Conservation (phyloP, 1,140 invertebrate species). For the Procambarus clarkii region DNA sequence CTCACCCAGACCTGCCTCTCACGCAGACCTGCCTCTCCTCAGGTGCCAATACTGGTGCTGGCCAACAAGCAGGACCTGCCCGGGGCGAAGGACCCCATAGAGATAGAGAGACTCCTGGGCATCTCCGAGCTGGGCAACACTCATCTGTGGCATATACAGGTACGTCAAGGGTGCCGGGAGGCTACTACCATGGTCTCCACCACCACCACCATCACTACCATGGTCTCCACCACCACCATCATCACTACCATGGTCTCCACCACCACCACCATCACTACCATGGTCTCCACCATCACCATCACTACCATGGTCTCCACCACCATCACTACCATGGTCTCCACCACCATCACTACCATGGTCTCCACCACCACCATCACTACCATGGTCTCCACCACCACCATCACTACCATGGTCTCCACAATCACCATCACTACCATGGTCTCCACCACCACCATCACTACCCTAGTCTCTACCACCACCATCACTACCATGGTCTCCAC, state of each 20-base stretch:
- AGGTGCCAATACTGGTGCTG: slow-evolving; percentile 91
- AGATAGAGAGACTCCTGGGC: slow-evolving; percentile 90
- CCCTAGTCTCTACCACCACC: background rate
- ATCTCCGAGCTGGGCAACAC: slow-evolving; percentile 85
- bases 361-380: background rate
- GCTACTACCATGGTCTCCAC: background rate
- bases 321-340: background rate
- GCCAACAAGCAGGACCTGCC: slow-evolving; percentile 97
- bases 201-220: background rate
- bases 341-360: background rate
- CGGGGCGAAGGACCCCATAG: slow-evolving; percentile 88
- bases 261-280: background rate
- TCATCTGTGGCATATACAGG: slow-evolving; percentile 87
- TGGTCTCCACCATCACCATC: background rate
- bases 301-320: background rate
- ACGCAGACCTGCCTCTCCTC: slow-evolving; percentile 73
- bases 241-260: background rate
- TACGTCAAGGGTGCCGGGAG: background rate
- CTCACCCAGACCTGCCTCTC: background rate
- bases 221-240: background rate
- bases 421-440: background rate
- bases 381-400: background rate
- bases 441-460: background rate
- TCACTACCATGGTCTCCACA: background rate
- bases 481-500: background rate